Base-by-base conservation (phyloP, 1,140 invertebrate species). In the Drosophila carrolli region DNA sequence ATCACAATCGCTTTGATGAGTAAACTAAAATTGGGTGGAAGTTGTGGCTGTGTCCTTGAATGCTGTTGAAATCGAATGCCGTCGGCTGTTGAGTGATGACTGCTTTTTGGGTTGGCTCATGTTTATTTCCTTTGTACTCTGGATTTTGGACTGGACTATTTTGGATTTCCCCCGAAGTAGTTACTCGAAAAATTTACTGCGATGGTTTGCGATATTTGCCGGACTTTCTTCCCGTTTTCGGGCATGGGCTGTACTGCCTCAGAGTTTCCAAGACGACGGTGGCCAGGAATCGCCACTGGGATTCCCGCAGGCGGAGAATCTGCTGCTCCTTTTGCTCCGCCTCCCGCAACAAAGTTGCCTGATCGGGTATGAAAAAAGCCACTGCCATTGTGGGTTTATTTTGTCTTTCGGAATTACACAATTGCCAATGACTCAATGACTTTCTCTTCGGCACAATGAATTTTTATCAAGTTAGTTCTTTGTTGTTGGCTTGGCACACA, bases 1-100 rank as follows among this genome's bases (percentile, higher is more conserved):
- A 91, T 91, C 90, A 91, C 90, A 91, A 91, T 91, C 80, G 90
- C 90, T 91, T 91, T 90, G 90, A 91, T 91, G 90, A 91, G 82
- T 89, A 89, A 89, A 81, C 73, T 83, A 66, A 70, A 74, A 53
- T 44, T 48, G 56, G 29, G 46, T 43, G 46, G 60, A 48, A 55
- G 23, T 51, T 50, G 41, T 14, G 58, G 57, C 37, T 79, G 41
- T 65, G 19, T 35, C 48, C 48, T 51, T 51, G 56, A 58, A 29
- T 51, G 48, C 29, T 35, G 75, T 32, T 16, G 65, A 72, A 58
- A 60, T 68, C 56, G 62, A 61, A 48, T 68, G 67, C 73, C 75
- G 63, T 68, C 74, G 76, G 65, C 51, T 37, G 44, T 55, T 63
- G 71, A 47, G 55, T 46, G 38, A 41, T 76, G 68, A 50, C 29